Conservation (phyloP, 2,797 vertebrate species). For the Salmo trutta region DNA sequence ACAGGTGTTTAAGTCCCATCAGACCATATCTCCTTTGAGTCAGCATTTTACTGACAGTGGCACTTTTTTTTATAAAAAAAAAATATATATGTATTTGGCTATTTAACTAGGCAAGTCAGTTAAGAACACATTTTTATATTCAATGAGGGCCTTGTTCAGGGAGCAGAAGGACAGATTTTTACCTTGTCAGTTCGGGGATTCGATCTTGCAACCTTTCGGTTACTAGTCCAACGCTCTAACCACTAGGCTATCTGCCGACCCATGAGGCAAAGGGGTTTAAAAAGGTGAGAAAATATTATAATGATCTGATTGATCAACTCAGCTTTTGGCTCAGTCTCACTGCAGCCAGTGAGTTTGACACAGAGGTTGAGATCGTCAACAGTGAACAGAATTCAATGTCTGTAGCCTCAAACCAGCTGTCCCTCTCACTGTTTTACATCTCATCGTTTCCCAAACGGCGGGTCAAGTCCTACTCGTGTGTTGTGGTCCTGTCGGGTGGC, state of each 20-base stretch:
- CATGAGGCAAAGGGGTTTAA: neutral
- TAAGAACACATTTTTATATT: too few species aligned
- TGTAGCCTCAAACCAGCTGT: neutral
- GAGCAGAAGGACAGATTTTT: too few species aligned
- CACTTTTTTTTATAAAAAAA: neutral
- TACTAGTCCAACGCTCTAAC: too few species aligned
- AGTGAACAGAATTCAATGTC: neutral
- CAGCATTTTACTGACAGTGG: neutral
- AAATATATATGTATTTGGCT: constrained; percentile 15
- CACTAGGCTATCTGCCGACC: neutral
- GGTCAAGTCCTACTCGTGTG: neutral
- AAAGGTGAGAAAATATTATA: neutral
- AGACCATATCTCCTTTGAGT: neutral
- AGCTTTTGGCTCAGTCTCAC: neutral
- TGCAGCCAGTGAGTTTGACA: neutral
- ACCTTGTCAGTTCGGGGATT: too few species aligned
- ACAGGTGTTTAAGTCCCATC: too few species aligned
- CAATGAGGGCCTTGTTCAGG: too few species aligned
- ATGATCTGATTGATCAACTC: constrained; percentile 12
- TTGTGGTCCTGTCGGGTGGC: too few species aligned
- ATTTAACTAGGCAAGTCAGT: too few species aligned
- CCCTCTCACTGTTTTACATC: neutral
- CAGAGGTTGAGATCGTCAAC: neutral
- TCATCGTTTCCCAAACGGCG: neutral
- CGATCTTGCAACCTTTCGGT: too few species aligned